Conservation (phyloP, 2,797 vertebrate species). For the Lycodopsis pacificus region DNA sequence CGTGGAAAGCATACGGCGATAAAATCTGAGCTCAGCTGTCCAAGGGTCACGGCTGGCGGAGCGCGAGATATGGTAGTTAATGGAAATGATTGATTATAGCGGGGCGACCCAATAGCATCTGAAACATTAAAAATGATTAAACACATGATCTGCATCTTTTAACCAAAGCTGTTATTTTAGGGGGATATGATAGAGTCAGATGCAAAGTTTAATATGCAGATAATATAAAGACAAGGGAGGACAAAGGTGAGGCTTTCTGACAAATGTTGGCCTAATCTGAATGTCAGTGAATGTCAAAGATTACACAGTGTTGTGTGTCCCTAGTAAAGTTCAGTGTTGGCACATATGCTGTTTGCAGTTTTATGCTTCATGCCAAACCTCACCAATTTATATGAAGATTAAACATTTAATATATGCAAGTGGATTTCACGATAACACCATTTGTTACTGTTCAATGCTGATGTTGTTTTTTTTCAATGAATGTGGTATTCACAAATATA, state of each 20-base stretch:
- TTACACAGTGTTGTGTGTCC: constrained; percentile 58
- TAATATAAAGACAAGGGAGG: constrained; percentile 65
- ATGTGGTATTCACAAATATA: not conserved
- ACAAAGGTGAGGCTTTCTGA: constrained; percentile 76
- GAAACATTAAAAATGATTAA: constrained; percentile 76
- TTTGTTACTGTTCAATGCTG: constrained; percentile 1
- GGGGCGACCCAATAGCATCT: constrained; percentile 54
- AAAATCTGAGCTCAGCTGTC: constrained; percentile 82
- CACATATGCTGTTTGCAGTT: constrained; percentile 46
- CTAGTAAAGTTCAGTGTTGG: constrained; percentile 68
- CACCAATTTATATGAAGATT: constrained; percentile 21
- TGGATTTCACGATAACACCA: constrained; percentile 32
- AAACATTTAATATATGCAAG: constrained; percentile 18
- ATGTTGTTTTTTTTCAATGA: constrained; percentile 20
- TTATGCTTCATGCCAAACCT: constrained; percentile 14
- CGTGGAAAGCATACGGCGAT: constrained; percentile 66
- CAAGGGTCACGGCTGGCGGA: constrained; percentile 78
- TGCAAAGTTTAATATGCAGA: constrained; percentile 64
- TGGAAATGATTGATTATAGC: constrained; percentile 83
- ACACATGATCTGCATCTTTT: constrained; percentile 67
- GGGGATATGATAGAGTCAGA: constrained; percentile 37
- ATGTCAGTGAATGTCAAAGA: constrained; percentile 75
- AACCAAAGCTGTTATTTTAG: constrained; percentile 34
- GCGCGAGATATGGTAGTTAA: constrained; percentile 78
- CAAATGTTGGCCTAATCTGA: constrained; percentile 73